Conservation (phyloP, 2,888 invertebrate species). For the Drosophila neotestacea region DNA sequence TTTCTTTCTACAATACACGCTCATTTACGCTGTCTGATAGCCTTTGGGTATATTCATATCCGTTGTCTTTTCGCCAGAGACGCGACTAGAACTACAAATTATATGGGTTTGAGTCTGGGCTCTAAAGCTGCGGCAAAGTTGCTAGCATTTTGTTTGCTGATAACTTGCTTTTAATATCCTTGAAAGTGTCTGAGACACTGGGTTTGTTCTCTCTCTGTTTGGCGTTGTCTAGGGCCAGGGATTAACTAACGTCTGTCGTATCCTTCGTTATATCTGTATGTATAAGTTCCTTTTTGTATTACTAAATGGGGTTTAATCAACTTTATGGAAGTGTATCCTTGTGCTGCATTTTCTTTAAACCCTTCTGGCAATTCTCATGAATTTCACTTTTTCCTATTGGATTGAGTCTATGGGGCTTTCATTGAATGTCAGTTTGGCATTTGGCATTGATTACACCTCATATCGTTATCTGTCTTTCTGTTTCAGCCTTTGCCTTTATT, state of each 20-base stretch:
- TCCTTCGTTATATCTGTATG: not conserved
- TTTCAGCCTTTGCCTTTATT: slow-evolving; percentile 7
- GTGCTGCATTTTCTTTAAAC: slow-evolving; percentile 14
- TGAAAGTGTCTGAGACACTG: slow-evolving; percentile 32
- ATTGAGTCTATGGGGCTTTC: not conserved
- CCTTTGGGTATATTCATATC: slow-evolving; percentile 78
- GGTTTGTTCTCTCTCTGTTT: slow-evolving; percentile 11
- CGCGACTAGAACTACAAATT: slow-evolving; percentile 26
- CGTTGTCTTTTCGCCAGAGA: slow-evolving; percentile 70
- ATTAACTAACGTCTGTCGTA: slow-evolving; percentile 30
- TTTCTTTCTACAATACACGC: slow-evolving; percentile 75
- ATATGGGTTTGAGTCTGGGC: not conserved
- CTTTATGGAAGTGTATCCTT: slow-evolving; percentile 51
- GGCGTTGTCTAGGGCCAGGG: slow-evolving; percentile 39
- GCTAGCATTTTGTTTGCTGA: slow-evolving; percentile 54
- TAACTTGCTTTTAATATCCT: slow-evolving; percentile 55
- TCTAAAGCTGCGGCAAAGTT: slow-evolving; percentile 7
- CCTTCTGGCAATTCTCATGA: slow-evolving; percentile 30
- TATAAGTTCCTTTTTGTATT: slow-evolving; percentile 7
- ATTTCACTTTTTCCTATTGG: slow-evolving; percentile 43
- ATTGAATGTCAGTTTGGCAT: slow-evolving; percentile 40
- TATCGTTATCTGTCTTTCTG: slow-evolving; percentile 17
- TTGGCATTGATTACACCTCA: slow-evolving; percentile 54
- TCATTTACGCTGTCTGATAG: slow-evolving; percentile 80
- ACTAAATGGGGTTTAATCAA: slow-evolving; percentile 60